A percentile compares a stretch with the other conserved stretches of the same genome.
Conservation (phyloP, 2,888 invertebrate genomes). For the Mechanitis messenoides region DNA sequence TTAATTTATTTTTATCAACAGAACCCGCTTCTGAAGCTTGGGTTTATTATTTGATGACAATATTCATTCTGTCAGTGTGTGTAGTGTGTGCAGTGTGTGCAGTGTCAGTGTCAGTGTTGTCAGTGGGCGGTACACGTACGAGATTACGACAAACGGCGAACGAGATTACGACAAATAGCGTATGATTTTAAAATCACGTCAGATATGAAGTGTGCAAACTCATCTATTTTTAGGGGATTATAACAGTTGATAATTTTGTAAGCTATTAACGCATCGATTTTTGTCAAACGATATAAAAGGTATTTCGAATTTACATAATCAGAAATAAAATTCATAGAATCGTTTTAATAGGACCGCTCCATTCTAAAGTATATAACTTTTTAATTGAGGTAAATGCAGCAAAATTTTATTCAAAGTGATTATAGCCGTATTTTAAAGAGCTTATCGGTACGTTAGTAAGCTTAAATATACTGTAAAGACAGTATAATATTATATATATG, state of each 20-base stretch:
- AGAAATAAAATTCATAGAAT: too few species aligned
- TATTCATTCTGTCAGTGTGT: constrained; percentile 51
- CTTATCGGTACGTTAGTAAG: neutral
- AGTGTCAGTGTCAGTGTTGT: constrained; percentile 35
- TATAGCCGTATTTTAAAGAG: neutral
- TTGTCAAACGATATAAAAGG: neutral
- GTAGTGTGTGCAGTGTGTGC: constrained; percentile 53
- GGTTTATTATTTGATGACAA: constrained; percentile 43
- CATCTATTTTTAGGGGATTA: constrained; percentile 47
- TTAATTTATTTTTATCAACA: constrained; percentile 25
- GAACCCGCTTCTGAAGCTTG: constrained; percentile 35
- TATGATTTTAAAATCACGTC: constrained; percentile 31
- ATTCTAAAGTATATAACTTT: neutral
- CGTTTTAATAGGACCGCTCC: too few species aligned
- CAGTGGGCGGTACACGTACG: constrained; percentile 36
- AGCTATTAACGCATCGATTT: constrained; percentile 50
- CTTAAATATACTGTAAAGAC: too few species aligned
- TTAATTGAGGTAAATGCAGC: neutral
- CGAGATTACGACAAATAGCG: constrained; percentile 34
- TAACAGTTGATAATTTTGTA: constrained; percentile 45
- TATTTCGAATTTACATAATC: too few species aligned
- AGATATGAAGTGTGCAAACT: constrained; percentile 39
- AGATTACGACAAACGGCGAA: too few species aligned
- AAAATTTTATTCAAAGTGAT: neutral
- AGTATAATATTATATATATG: too few species aligned